phyloP scores from a whole-genome alignment of 2,888 invertebrate genomes.

The Athalia circularis region DNA sequence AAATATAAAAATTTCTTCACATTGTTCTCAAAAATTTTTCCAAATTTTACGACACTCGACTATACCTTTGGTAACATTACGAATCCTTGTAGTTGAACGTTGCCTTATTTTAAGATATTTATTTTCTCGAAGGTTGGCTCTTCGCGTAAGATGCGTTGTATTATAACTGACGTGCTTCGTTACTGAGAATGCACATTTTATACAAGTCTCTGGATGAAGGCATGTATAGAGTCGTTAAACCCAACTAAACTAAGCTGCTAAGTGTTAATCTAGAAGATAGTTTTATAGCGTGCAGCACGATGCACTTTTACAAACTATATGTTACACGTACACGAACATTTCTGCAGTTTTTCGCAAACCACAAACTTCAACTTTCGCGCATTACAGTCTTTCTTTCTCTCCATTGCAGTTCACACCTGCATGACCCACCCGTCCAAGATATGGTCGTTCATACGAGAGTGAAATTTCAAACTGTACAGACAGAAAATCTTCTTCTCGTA shows the following conservation, averaged over 20 bases:
- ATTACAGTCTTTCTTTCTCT: too few species aligned
- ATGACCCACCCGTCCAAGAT: too few species aligned
- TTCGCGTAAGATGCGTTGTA: constrained; percentile 3
- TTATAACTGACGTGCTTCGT: constrained; percentile 23
- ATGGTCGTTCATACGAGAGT: constrained; percentile 7
- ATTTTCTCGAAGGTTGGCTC: not conserved
- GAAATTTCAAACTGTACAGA: not conserved
- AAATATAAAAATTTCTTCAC: not conserved
- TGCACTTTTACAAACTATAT: not conserved
- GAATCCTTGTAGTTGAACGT: not conserved
- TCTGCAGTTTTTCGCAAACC: too few species aligned
- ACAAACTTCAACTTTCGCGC: too few species aligned
- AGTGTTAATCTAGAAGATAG: constrained; percentile 23
- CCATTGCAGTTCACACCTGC: too few species aligned
- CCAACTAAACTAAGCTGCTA: not conserved
- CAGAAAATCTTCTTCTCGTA: not conserved
- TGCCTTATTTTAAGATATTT: too few species aligned
- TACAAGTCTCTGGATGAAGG: constrained; percentile 5
- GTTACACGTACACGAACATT: not conserved
- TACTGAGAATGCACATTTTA: constrained; percentile 37
- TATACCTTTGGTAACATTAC: not conserved
- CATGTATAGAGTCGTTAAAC: constrained; percentile 15
- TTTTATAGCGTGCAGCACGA: constrained; percentile 22
- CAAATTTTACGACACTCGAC: not conserved
- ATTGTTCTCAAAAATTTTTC: too few species aligned